Percentiles rank a stretch among this genome's conserved stretches.
Evolutionary conservation across 2,113 vertebrate species (phyloP).

Genomic region (Callaeas wilsoni): DNA sequence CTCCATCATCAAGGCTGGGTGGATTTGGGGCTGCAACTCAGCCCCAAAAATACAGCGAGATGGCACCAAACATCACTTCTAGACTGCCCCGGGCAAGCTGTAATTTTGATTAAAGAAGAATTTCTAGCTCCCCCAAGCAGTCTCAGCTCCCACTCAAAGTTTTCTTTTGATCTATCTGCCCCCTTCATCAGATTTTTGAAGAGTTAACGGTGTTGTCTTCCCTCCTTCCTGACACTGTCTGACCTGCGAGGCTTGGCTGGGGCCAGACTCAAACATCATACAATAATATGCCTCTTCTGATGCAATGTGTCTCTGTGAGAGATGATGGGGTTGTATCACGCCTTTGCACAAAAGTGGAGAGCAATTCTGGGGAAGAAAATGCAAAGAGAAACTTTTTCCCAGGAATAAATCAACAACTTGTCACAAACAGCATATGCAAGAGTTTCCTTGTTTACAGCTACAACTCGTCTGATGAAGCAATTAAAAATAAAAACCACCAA

Average conservation of each 20-base stretch:
- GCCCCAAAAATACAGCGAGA: background rate
- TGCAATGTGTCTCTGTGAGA: background rate
- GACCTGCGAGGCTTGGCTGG: background rate
- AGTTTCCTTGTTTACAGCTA: background rate
- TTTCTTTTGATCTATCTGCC: background rate
- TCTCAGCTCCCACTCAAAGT: background rate
- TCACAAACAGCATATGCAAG: background rate
- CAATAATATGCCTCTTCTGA: background rate
- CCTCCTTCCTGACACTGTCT: background rate
- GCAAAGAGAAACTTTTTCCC: background rate
- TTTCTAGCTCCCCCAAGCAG: background rate
- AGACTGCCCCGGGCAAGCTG: background rate
- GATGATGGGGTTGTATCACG: background rate
- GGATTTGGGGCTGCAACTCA: background rate
- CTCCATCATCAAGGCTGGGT: background rate
- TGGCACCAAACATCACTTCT: background rate
- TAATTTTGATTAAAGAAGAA: background rate
- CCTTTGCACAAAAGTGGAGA: background rate
- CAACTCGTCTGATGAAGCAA: background rate
- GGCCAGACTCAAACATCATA: background rate
- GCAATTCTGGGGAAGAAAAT: background rate
- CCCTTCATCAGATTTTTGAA: background rate
- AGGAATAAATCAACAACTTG: slow-evolving; percentile 14
- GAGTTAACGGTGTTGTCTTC: background rate
- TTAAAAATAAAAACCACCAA: background rate